These are phyloP conservation scores for Cyrtorhinus lividipennis DNA, from an alignment of 1,140 invertebrate genomes.

Conservation along the genomic window DNA sequence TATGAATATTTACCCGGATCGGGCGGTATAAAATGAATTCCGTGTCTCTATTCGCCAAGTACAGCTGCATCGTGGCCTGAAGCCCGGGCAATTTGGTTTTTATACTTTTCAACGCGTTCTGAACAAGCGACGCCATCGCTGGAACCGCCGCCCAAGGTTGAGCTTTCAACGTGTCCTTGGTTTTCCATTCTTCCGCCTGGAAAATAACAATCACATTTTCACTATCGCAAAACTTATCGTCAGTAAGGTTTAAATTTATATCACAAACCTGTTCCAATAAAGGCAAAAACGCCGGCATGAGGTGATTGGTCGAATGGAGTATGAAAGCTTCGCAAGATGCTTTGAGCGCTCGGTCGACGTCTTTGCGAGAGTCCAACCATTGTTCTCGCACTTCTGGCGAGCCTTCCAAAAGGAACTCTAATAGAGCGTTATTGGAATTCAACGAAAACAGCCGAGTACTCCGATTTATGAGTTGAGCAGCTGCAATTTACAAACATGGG, in stretches of 20 bases:
- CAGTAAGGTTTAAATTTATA: neutral
- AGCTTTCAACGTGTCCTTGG: constrained; percentile 16
- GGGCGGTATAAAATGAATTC: constrained; percentile 91
- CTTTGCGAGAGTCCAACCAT: constrained; percentile 82
- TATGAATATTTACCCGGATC: constrained; percentile 48
- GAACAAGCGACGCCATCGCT: constrained; percentile 28
- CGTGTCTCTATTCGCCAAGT: constrained; percentile 90
- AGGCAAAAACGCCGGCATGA: constrained; percentile 55
- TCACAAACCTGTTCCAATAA: constrained; percentile 56
- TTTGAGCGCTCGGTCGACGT: constrained; percentile 86
- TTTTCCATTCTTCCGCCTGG: constrained; percentile 18
- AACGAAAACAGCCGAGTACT: constrained; percentile 73
- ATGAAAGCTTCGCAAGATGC: constrained; percentile 84
- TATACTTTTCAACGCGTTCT: constrained; percentile 52
- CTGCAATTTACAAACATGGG: constrained; percentile 34
- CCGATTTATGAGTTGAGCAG: constrained; percentile 72
- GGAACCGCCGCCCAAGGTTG: constrained; percentile 16
- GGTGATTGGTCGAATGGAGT: constrained; percentile 53
- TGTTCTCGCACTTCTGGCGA: constrained; percentile 86
- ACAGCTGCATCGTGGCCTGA: constrained; percentile 80
- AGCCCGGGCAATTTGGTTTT: constrained; percentile 64
- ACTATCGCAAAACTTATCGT: neutral
- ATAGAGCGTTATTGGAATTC: constrained; percentile 73
- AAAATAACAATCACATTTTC: constrained; percentile 12
- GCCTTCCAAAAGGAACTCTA: constrained; percentile 82